Evolutionary conservation across 2,113 vertebrate genomes (phyloP), one percentile per base, ranked within the genome.

Genomic region (Aspidoscelis tigris): DNA sequence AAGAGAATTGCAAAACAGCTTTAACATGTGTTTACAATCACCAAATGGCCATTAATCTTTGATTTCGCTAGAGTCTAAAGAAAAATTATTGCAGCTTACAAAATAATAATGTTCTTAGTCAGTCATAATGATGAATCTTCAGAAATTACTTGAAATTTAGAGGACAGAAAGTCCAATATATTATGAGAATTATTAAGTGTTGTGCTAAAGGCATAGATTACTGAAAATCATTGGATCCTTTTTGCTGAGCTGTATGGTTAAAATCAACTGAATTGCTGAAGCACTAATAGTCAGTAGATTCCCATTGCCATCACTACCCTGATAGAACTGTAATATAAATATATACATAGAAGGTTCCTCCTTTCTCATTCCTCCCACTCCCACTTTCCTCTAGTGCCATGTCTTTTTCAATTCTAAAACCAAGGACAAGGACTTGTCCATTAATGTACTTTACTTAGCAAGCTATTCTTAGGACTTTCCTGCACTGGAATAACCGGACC

Each of bases 1-100:
- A 66, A n/a, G 74, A 50, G 0, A 65, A 58, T 21, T 61, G 70
- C 44, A 6, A 78, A 82, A 90, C 72, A 80, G 12, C 81, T 69
- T n/a, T 85, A 84, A 12, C 41, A n/a, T 87, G 3, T 73, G 3
- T 81, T 86, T 81, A 65, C 5, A 80, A 12, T 47, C n/a, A 66
- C 20, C 66, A 2, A 16, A 41, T 14, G 7, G 73, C 20, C 1
- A 7, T 65, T 61, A 76, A 65, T 76, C 47, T 66, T 66, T 69
- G 26, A 9, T 43, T 69, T 33, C 39, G 44, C 82, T 20, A 85
- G 2, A 1, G 64, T 33, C 44, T 69, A 66, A 41, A 75, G 39
- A 71, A 79, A 84, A 39, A 8, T 33, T 18, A 61, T 20, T 65
- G 9, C 22, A 2, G 73, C 39, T 44, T 76, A 61, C 50, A 81